These are phyloP conservation scores for Patella depressa DNA, from an alignment of 2,888 invertebrate species.

Conservation along the genomic window DNA sequence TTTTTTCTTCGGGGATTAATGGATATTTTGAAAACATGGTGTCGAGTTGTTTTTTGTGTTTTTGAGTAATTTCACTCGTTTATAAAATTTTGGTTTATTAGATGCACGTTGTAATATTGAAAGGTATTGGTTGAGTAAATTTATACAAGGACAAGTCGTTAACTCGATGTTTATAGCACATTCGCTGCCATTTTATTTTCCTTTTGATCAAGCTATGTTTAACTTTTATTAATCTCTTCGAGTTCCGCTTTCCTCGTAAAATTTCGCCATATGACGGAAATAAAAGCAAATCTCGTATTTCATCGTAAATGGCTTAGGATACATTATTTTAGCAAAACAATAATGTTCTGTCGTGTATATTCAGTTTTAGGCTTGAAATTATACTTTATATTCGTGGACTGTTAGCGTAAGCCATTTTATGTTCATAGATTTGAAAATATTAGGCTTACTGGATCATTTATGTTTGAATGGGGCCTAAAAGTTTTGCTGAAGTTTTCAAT, in stretches of 20 bases:
- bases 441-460: no score
- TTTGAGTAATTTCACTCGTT: background rate
- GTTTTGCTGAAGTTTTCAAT: no score
- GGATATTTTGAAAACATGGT: no score
- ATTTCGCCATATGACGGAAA: no score
- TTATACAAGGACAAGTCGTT: background rate
- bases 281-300: background rate
- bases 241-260: background rate
- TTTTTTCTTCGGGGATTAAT: background rate
- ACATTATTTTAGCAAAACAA: background rate
- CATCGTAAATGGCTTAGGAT: background rate
- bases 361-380: background rate
- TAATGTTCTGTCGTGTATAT: background rate
- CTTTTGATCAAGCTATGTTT: slow-evolving; percentile 10
- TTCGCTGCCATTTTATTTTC: background rate
- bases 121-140: background rate
- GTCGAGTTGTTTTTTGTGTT: no score
- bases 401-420: background rate
- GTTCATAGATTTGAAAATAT: no score
- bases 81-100: slow-evolving; percentile 1
- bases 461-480: no score
- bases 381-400: background rate
- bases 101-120: background rate
- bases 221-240: background rate
- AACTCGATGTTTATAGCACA: background rate